Percentiles rank a stretch among this genome's conserved stretches.
Conservation (phyloP, 2,888 invertebrate genomes). For the Drosophila ustulata region DNA sequence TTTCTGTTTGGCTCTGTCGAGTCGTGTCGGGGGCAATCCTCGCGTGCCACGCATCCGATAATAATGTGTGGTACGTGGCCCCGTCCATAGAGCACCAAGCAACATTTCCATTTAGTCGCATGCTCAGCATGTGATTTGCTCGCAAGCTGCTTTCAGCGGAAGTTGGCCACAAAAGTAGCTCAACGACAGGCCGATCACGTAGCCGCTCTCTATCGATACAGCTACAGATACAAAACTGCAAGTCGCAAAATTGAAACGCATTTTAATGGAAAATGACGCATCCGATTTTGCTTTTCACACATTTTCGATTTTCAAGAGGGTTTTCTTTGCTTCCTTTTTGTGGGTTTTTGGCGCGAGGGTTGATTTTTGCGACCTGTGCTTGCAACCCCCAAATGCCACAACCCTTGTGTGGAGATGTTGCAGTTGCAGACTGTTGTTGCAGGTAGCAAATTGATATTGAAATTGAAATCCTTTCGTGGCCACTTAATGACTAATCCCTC, state of each 20-base stretch:
- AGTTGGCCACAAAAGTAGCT: conserved; percentile 56
- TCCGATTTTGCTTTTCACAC: conserved; percentile 34
- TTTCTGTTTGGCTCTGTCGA: neutral
- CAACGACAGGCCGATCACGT: conserved; percentile 44
- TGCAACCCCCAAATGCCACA: conserved; percentile 50
- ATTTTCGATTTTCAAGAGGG: conserved; percentile 53
- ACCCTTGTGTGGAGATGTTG: conserved; percentile 46
- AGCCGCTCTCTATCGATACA: conserved; percentile 5
- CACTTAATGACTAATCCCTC: conserved; percentile 26
- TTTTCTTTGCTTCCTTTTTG: conserved; percentile 35
- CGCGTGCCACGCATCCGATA: conserved; percentile 52
- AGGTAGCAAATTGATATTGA: conserved; percentile 49
- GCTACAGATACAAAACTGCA: conserved; percentile 22
- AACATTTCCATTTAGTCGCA: conserved; percentile 10
- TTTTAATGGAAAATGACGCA: conserved; percentile 62
- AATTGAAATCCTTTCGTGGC: conserved; percentile 28
- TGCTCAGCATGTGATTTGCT: conserved; percentile 32
- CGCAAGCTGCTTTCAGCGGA: conserved; percentile 62
- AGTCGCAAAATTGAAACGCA: conserved; percentile 44
- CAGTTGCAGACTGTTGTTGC: conserved; percentile 25
- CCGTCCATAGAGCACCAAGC: conserved; percentile 21
- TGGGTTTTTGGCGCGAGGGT: conserved; percentile 77
- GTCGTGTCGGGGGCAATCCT: conserved; percentile 17
- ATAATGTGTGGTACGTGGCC: conserved; percentile 51
- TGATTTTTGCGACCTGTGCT: conserved; percentile 65